A percentile compares a stretch with the other conserved stretches of the same genome.
phyloP scores from a whole-genome alignment of 2,888 invertebrate species.

The Geophilus truncorum region DNA sequence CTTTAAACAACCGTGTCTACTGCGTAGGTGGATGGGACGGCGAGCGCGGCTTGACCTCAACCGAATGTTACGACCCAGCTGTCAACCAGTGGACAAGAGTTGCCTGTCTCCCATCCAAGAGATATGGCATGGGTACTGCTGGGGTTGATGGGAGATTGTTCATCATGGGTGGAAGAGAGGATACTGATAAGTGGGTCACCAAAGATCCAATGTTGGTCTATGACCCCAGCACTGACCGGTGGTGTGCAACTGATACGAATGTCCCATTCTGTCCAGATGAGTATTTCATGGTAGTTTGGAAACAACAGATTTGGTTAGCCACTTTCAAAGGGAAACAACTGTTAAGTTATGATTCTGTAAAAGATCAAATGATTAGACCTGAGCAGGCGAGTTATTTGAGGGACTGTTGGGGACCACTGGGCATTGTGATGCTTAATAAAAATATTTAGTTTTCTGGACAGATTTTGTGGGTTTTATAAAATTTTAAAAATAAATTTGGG shows the following conservation, averaged over 20 bases:
- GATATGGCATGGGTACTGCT: slow-evolving; percentile 32
- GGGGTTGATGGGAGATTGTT: slow-evolving; percentile 22
- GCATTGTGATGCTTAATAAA: slow-evolving; percentile 20
- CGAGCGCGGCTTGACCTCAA: slow-evolving; percentile 20
- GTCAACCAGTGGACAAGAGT: slow-evolving; percentile 30
- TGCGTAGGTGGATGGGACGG: slow-evolving; percentile 33
- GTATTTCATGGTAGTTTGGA: slow-evolving; percentile 34
- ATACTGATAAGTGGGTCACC: slow-evolving; percentile 32
- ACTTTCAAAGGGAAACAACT: slow-evolving; percentile 30
- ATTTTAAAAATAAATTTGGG: too few relatives aligned
- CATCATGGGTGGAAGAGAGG: slow-evolving; percentile 29
- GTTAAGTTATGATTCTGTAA: slow-evolving; percentile 27
- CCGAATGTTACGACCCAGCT: slow-evolving; percentile 30
- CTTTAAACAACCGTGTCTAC: slow-evolving; percentile 7
- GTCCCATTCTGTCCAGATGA: slow-evolving; percentile 32
- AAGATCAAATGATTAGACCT: slow-evolving; percentile 32
- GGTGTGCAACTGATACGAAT: slow-evolving; percentile 33
- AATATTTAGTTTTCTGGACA: neutral
- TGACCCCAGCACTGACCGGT: slow-evolving; percentile 30
- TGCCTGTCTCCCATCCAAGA: slow-evolving; percentile 28
- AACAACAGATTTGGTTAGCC: slow-evolving; percentile 31
- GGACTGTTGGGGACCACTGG: slow-evolving; percentile 31
- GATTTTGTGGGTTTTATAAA: neutral
- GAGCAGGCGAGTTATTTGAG: slow-evolving; percentile 29
- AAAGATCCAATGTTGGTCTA: slow-evolving; percentile 31